These are phyloP conservation scores for Trichonephila inaurata DNA, from an alignment of 1,140 invertebrate species.

Conservation along the genomic window DNA sequence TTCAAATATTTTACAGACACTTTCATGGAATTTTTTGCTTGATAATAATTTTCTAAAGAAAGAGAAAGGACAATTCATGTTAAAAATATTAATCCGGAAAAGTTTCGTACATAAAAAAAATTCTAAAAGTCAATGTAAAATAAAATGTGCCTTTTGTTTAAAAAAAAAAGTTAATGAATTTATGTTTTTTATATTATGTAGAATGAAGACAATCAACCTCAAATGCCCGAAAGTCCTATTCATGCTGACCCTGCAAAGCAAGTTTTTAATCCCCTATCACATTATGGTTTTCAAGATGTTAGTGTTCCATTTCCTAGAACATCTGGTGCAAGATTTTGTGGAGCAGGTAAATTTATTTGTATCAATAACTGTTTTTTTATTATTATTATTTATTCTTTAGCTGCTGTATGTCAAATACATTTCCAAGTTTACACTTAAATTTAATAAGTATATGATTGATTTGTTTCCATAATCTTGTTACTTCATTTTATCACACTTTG, in stretches of 20 bases:
- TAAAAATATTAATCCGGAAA: no score
- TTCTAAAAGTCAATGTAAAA: no score
- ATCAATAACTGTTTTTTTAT: not conserved
- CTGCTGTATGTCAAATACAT: not conserved
- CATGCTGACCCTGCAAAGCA: constrained; percentile 63
- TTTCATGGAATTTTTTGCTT: no score
- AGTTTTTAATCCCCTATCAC: constrained; percentile 75
- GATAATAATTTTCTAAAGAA: no score
- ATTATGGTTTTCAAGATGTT: constrained; percentile 82
- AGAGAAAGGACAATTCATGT: no score
- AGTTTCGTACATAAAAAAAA: no score
- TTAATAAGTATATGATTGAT: no score
- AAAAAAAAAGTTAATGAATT: not conserved
- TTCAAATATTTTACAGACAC: no score
- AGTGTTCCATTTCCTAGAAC: constrained; percentile 96
- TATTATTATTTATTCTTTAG: not conserved
- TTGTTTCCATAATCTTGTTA: no score
- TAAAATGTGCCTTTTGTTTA: no score
- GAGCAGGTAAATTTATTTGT: constrained; percentile 84
- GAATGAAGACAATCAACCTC: constrained; percentile 58
- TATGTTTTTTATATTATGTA: not conserved
- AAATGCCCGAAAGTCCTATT: constrained; percentile 66
- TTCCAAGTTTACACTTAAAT: no score
- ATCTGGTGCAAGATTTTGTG: constrained; percentile 95
- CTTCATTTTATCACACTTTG: no score